A percentile compares a stretch with the other conserved stretches of the same genome.
phyloP scores from a whole-genome alignment of 2,888 invertebrate genomes.

The Cactoblastis cactorum region DNA sequence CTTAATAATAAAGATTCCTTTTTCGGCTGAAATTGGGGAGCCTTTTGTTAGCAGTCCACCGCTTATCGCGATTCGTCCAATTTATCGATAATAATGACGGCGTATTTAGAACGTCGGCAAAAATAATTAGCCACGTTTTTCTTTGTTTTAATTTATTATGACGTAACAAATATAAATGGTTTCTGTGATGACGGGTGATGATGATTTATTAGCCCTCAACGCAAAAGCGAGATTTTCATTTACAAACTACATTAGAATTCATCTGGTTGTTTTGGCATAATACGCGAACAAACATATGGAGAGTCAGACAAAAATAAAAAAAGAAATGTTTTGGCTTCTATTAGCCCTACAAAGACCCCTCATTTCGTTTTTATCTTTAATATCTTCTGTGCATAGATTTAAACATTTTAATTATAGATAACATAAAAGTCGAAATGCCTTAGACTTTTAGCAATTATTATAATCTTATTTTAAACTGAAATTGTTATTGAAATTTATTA shows the following conservation, averaged over 20 bases:
- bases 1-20: constrained; percentile 50
- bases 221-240: too few species aligned
- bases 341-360: too few species aligned
- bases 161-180: not conserved
- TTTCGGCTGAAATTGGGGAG: constrained; percentile 35
- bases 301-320: too few species aligned
- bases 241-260: not conserved
- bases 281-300: too few species aligned
- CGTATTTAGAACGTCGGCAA: not conserved
- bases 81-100: constrained; percentile 5
- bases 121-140: not conserved
- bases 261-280: too few species aligned
- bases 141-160: not conserved
- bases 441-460: not conserved
- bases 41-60: constrained; percentile 44
- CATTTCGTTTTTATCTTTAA: too few species aligned
- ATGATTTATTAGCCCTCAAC: not conserved
- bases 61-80: constrained; percentile 1
- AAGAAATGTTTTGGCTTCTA: too few species aligned
- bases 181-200: not conserved
- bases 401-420: not conserved
- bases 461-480: not conserved
- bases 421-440: not conserved
- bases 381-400: too few species aligned
- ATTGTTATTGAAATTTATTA: not conserved